Percentiles rank a stretch among this genome's conserved stretches.
Conservation (phyloP, 1,140 invertebrate genomes). For the Popillia japonica region DNA sequence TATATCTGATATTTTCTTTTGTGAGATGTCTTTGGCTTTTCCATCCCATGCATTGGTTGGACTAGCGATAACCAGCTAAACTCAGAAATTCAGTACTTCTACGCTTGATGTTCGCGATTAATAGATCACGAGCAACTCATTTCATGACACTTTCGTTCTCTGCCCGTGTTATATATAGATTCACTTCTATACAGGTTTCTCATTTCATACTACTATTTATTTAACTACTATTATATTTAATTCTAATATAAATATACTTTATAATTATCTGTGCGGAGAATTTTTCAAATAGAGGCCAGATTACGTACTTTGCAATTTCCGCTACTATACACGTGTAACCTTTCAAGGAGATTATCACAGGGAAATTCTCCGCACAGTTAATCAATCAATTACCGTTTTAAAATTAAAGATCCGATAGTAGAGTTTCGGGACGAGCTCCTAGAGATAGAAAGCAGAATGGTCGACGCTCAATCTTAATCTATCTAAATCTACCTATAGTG, state of each 20-base stretch:
- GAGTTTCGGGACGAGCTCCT: constrained; percentile 8
- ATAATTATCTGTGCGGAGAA: neutral
- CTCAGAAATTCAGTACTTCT: too few relatives aligned
- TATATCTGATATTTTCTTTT: too few relatives aligned
- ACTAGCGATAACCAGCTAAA: too few relatives aligned
- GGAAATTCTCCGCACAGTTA: constrained; percentile 28
- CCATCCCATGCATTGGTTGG: too few relatives aligned
- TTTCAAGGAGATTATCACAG: neutral
- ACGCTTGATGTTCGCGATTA: too few relatives aligned
- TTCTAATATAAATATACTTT: neutral
- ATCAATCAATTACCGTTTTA: constrained; percentile 41
- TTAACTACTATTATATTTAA: too few relatives aligned
- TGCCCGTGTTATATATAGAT: too few relatives aligned
- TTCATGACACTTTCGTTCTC: too few relatives aligned
- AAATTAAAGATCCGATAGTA: constrained; percentile 38
- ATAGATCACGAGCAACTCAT: too few relatives aligned
- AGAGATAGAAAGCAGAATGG: constrained; percentile 36
- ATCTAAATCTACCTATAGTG: constrained; percentile 41
- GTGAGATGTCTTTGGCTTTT: too few relatives aligned
- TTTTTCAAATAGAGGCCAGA: neutral
- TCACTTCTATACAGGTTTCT: too few relatives aligned
- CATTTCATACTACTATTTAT: too few relatives aligned
- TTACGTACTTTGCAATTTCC: constrained; percentile 6
- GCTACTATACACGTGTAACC: neutral
- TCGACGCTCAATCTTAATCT: constrained; percentile 39